Evolutionary conservation across 2,113 vertebrate genomes (phyloP).

Genomic region (Garra rufa): DNA sequence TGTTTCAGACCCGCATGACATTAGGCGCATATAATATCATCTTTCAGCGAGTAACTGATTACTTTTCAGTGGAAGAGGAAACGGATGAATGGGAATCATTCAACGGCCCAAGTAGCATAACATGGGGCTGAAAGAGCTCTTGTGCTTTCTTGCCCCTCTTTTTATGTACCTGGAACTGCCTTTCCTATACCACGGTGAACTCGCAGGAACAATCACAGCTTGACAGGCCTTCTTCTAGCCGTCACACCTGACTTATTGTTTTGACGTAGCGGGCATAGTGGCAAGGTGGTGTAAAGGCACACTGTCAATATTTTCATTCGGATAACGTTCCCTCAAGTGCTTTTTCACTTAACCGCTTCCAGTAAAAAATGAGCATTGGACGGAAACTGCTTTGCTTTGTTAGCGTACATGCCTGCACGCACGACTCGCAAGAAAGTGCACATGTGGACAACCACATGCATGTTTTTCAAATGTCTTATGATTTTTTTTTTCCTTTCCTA

Average conservation of each 20-base stretch:
- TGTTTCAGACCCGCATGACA: constrained; percentile 59
- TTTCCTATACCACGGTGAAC: constrained; percentile 13
- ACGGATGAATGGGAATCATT: constrained; percentile 75
- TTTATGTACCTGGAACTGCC: background rate
- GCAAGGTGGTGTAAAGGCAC: constrained; percentile 60
- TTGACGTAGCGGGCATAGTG: constrained; percentile 68
- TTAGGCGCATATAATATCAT: constrained; percentile 75
- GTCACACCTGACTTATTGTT: constrained; percentile 36
- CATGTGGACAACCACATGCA: constrained; percentile 3
- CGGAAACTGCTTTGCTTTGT: background rate
- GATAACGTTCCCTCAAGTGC: constrained; percentile 66
- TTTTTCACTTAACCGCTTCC: constrained; percentile 51
- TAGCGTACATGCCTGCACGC: background rate
- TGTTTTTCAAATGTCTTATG: constrained; percentile 25
- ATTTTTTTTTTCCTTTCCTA: constrained; percentile 4
- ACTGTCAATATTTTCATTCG: constrained; percentile 63
- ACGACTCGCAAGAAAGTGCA: background rate
- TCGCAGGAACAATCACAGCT: constrained; percentile 20
- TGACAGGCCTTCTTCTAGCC: constrained; percentile 31
- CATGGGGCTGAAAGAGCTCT: constrained; percentile 48
- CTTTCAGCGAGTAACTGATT: constrained; percentile 74
- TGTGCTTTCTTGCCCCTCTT: constrained; percentile 28
- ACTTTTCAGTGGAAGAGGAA: constrained; percentile 71
- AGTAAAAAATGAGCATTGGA: background rate
- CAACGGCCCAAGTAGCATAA: constrained; percentile 66